Evolutionary conservation across 2,888 invertebrate species (phyloP).

Genomic region (Drosophila prolongata): DNA sequence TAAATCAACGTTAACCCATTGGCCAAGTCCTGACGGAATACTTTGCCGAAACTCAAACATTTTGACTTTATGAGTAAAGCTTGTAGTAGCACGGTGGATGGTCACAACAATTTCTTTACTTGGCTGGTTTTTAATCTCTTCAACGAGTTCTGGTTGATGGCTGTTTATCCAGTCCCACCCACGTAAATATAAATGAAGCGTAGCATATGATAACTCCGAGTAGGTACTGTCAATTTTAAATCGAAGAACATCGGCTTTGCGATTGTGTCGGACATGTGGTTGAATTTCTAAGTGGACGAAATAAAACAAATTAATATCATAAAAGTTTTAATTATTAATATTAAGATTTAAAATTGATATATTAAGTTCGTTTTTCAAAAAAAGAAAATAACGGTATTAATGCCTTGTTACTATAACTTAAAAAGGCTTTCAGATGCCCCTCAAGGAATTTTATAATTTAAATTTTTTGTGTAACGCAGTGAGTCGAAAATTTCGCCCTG

Average conservation of each 20-base stretch:
- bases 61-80: slow-evolving; percentile 78
- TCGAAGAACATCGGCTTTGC: slow-evolving; percentile 80
- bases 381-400: no score
- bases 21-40: slow-evolving; percentile 81
- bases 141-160: slow-evolving; percentile 66
- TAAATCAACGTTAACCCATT: slow-evolving; percentile 91
- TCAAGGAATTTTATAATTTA: no score
- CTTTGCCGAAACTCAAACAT: slow-evolving; percentile 77
- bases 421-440: no score
- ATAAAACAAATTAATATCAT: background rate
- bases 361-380: no score
- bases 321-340: background rate
- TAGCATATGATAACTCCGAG: slow-evolving; percentile 78
- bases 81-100: slow-evolving; percentile 75
- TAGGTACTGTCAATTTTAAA: slow-evolving; percentile 79
- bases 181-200: slow-evolving; percentile 81
- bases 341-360: no score
- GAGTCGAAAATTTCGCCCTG: no score
- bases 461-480: no score
- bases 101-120: slow-evolving; percentile 75
- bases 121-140: slow-evolving; percentile 41
- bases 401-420: no score
- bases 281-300: slow-evolving; percentile 65
- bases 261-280: slow-evolving; percentile 79
- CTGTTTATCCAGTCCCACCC: slow-evolving; percentile 82